A percentile compares a stretch with the other conserved stretches of the same genome.
phyloP scores from a whole-genome alignment of 2,888 invertebrate species.

The Meghimatium bilineatum region DNA sequence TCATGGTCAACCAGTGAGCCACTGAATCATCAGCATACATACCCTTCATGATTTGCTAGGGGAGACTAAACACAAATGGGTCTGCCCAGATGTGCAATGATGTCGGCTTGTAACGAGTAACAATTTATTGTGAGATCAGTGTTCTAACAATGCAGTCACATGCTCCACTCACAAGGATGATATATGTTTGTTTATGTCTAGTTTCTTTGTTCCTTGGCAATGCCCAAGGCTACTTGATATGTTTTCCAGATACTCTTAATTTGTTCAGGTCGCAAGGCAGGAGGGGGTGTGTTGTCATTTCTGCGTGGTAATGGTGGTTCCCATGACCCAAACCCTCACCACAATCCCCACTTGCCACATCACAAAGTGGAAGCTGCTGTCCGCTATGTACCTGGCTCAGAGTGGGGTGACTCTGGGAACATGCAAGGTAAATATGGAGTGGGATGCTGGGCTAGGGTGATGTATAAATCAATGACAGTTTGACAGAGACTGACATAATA shows the following conservation, averaged over 20 bases:
- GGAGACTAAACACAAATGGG: too few species aligned
- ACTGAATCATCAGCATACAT: too few species aligned
- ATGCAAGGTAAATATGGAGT: slow-evolving; percentile 44
- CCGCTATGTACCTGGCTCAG: slow-evolving; percentile 66
- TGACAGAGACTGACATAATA: neutral
- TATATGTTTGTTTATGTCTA: too few species aligned
- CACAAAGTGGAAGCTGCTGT: slow-evolving; percentile 64
- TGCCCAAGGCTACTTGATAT: slow-evolving; percentile 1
- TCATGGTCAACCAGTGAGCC: too few species aligned
- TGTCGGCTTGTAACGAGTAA: too few species aligned
- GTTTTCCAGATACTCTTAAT: neutral
- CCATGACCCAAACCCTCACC: slow-evolving; percentile 62
- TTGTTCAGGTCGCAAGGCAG: slow-evolving; percentile 53
- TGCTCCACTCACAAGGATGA: too few species aligned
- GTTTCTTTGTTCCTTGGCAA: neutral
- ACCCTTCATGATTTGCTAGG: too few species aligned
- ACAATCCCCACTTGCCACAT: slow-evolving; percentile 47
- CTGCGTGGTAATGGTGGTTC: slow-evolving; percentile 59
- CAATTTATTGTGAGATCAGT: too few species aligned
- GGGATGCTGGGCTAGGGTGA: neutral
- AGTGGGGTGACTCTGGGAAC: slow-evolving; percentile 54
- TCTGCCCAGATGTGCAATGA: too few species aligned
- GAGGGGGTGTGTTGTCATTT: slow-evolving; percentile 68
- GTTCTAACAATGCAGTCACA: too few species aligned
- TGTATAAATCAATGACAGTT: neutral